phyloP scores from a whole-genome alignment of 2,888 invertebrate species.

The Heliconius ismenius region DNA sequence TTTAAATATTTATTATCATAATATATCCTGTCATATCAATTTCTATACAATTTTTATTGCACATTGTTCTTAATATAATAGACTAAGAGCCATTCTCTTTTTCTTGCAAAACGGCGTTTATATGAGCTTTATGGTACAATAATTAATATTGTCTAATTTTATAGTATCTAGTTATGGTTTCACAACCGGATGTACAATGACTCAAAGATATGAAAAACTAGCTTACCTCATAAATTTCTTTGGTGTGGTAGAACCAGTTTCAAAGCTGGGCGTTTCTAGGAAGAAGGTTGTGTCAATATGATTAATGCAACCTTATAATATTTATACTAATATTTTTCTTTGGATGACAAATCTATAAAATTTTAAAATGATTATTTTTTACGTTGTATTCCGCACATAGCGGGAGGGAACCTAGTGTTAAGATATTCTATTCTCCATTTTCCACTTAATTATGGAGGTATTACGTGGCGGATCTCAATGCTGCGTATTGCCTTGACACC shows the following conservation, averaged over 20 bases:
- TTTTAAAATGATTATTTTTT: too few relatives aligned
- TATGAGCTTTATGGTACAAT: not conserved
- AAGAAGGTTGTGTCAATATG: slow-evolving; percentile 33
- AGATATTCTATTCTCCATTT: too few relatives aligned
- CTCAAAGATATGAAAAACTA: slow-evolving; percentile 42
- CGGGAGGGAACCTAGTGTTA: too few relatives aligned
- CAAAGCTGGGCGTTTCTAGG: slow-evolving; percentile 39
- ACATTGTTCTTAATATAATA: not conserved
- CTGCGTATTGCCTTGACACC: too few relatives aligned
- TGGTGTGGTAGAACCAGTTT: slow-evolving; percentile 40
- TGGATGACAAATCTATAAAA: not conserved
- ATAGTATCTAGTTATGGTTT: slow-evolving; percentile 14
- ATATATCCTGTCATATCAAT: slow-evolving; percentile 7
- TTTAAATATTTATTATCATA: slow-evolving; percentile 8
- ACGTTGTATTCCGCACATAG: too few relatives aligned
- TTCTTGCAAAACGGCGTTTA: not conserved
- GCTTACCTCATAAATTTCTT: slow-evolving; percentile 43
- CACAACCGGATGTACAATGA: slow-evolving; percentile 41
- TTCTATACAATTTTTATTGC: slow-evolving; percentile 10
- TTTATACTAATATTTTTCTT: not conserved
- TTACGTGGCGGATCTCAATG: too few relatives aligned
- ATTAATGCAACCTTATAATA: slow-evolving; percentile 14
- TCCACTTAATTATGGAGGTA: too few relatives aligned
- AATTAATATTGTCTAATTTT: slow-evolving; percentile 22
- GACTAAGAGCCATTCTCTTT: not conserved